Percentiles rank a stretch among this genome's conserved stretches.
phyloP scores from a whole-genome alignment of 2,797 vertebrate species.

The Delichon dasypus region DNA sequence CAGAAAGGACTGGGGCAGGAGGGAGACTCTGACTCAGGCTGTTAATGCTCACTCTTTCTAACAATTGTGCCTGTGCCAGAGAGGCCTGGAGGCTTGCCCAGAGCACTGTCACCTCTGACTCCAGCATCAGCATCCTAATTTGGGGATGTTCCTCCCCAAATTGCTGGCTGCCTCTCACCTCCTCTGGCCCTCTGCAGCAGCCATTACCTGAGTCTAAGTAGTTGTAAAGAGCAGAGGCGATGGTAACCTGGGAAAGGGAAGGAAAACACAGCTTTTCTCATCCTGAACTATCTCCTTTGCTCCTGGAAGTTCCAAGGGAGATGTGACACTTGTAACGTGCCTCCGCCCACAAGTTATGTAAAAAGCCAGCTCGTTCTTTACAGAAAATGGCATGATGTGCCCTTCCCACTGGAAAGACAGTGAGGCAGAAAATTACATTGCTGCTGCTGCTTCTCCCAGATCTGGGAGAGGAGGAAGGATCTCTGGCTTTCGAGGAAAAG shows the following conservation, averaged over 20 bases:
- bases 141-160: neutral
- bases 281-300: neutral
- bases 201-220: neutral
- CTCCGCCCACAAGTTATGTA: too few species aligned
- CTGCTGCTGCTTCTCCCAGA: neutral
- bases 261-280: neutral
- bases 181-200: neutral
- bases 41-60: conserved; percentile 26
- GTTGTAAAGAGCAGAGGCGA: neutral
- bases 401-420: neutral
- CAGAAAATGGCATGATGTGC: neutral
- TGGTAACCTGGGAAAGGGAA: too few species aligned
- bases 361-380: neutral
- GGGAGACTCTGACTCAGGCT: conserved; percentile 19
- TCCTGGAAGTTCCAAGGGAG: neutral
- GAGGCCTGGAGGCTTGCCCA: neutral
- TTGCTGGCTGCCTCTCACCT: neutral
- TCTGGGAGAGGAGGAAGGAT: neutral
- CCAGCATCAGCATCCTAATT: neutral
- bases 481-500: neutral
- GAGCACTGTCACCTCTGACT: neutral
- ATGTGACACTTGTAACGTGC: neutral
- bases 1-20: neutral
- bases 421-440: neutral
- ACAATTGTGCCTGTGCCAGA: conserved; percentile 14